These are phyloP conservation scores for Palythoa grandiflora DNA, from an alignment of 92 coral and sea anemone species.

Conservation along the genomic window DNA sequence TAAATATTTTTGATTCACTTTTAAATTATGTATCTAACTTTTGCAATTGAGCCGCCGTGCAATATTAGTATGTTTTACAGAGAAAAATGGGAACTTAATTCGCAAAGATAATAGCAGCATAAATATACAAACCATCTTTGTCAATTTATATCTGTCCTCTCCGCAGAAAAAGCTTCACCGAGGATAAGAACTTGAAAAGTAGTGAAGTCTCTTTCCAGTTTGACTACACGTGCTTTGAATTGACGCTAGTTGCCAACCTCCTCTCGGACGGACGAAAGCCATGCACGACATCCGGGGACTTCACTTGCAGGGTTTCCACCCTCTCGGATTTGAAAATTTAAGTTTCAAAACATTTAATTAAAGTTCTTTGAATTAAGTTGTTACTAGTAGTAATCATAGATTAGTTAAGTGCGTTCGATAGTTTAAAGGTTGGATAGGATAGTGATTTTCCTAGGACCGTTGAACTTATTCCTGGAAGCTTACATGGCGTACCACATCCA, in stretches of 20 bases:
- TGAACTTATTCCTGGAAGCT: too few relatives aligned
- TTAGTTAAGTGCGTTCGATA: too few relatives aligned
- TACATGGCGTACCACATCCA: too few relatives aligned
- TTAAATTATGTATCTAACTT: too few relatives aligned
- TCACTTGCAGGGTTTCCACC: too few relatives aligned
- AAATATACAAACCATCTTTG: constrained; percentile 54
- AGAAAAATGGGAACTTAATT: neutral
- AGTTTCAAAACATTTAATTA: too few relatives aligned
- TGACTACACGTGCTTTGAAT: neutral
- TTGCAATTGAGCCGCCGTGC: too few relatives aligned
- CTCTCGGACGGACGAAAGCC: neutral
- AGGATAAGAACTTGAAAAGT: constrained; percentile 27
- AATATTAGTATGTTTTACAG: neutral
- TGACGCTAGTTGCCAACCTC: constrained; percentile 6
- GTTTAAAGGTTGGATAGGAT: too few relatives aligned
- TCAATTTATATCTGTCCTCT: constrained; percentile 45
- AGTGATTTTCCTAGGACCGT: too few relatives aligned
- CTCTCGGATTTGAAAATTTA: too few relatives aligned
- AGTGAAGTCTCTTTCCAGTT: neutral
- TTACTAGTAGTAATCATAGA: too few relatives aligned
- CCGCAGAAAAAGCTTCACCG: constrained; percentile 70
- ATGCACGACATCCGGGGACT: neutral
- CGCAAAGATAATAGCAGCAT: neutral
- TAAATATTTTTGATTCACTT: neutral
- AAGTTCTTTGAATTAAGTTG: too few relatives aligned